Percentiles rank a stretch among this genome's conserved stretches.
These are phyloP conservation scores for Brachionus koreanus DNA, from an alignment of 1,140 invertebrate genomes.

Conservation along the genomic window DNA sequence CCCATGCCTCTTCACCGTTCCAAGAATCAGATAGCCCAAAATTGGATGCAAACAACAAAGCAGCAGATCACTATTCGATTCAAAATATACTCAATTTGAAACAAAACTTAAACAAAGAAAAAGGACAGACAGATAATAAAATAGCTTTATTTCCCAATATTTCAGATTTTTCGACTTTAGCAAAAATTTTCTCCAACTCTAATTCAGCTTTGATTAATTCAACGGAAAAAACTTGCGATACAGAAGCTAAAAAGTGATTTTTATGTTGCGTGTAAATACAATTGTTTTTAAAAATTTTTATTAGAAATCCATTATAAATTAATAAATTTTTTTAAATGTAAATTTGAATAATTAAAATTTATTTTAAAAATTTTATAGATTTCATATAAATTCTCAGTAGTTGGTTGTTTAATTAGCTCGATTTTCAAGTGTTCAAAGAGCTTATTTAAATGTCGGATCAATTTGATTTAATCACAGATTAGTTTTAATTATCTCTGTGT, in stretches of 20 bases:
- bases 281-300: not conserved
- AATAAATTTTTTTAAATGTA: not conserved
- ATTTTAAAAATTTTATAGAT: not conserved
- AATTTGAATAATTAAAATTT: no score
- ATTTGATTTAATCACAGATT: not conserved
- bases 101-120: not conserved
- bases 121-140: not conserved
- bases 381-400: not conserved
- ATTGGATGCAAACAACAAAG: not conserved
- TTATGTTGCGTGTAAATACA: not conserved
- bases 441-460: not conserved
- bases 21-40: not conserved
- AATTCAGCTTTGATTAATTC: not conserved
- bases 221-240: not conserved
- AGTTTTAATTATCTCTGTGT: not conserved
- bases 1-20: not conserved
- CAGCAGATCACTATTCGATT: not conserved
- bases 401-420: not conserved
- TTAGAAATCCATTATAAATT: not conserved
- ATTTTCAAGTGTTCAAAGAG: not conserved
- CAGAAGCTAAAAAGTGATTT: not conserved
- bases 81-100: constrained; percentile 6
- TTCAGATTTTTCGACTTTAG: not conserved
- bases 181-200: not conserved
- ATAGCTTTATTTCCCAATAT: not conserved